These are phyloP conservation scores for Nibea coibor DNA, from an alignment of 2,113 vertebrate species.

Conservation along the genomic window DNA sequence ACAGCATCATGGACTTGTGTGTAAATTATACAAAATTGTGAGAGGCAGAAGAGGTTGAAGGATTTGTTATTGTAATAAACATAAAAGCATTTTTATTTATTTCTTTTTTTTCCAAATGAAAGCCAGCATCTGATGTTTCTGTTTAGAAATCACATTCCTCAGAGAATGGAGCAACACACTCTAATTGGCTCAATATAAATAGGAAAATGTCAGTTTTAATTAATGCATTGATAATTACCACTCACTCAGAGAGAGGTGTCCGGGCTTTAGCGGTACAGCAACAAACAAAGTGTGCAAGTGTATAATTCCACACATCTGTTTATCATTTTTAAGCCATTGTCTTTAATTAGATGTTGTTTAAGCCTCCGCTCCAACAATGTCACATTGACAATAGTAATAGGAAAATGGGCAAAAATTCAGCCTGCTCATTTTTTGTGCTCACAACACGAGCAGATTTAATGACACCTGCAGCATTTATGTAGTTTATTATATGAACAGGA, in stretches of 20 bases:
- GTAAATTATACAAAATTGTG: slow-evolving; percentile 9
- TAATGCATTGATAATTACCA: slow-evolving; percentile 50
- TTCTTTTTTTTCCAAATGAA: slow-evolving; percentile 2
- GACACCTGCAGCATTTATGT: not conserved
- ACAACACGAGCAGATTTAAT: not conserved
- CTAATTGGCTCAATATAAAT: slow-evolving; percentile 48
- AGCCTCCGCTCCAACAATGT: not conserved
- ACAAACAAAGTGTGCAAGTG: slow-evolving; percentile 3
- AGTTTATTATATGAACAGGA: not conserved
- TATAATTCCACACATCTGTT: slow-evolving; percentile 30
- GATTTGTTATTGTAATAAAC: slow-evolving; percentile 13
- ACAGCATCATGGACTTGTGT: not conserved
- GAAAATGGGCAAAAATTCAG: not conserved
- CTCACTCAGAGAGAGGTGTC: slow-evolving; percentile 12
- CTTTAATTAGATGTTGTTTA: slow-evolving; percentile 56
- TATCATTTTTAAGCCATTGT: slow-evolving; percentile 29
- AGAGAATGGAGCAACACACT: slow-evolving; percentile 14
- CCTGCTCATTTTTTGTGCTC: not conserved
- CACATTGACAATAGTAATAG: not conserved
- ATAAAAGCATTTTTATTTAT: not conserved
- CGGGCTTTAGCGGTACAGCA: not conserved
- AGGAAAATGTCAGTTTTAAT: slow-evolving; percentile 57
- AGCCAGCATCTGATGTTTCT: not conserved
- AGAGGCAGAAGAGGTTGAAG: not conserved
- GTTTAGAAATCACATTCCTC: slow-evolving; percentile 27